Evolutionary conservation across 2,113 vertebrate genomes (phyloP), one percentile per base, ranked within the genome.

Genomic region (Albula goreensis): DNA sequence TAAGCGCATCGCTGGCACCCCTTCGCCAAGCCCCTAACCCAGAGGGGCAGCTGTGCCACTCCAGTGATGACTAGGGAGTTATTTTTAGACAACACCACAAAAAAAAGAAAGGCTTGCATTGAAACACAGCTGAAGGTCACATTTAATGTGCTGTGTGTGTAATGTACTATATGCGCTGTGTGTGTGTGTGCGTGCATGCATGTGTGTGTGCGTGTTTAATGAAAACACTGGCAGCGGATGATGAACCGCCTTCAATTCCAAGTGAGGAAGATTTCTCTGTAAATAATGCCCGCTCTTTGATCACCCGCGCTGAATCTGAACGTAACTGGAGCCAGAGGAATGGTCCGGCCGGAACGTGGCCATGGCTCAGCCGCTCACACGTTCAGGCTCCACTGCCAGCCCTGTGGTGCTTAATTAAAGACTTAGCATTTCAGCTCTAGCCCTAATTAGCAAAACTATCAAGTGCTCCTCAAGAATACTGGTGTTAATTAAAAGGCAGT

Each of bases 41-140:
- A 88, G 91, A 92, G 93, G 92, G 91, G 5, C 92, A 83, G 88
- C 89, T 50, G 85, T 81, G 85, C 89, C 89, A 81, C 89, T 89
- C 89, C 85, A 2, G 88, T 85, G 84, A 89, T 91, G 91, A 92
- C 89, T 90, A 87, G 86, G 83, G 82, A 87, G 77, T 50, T 95
- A 95, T 94, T 95, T 95, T 94, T 95, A 95, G 94, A 91, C 89
- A 88, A 92, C 90, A 93, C 31, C 31, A 92, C 90, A 93, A 90
- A 93, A 91, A 91, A 90, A 91, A 82, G 83, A 90, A 87, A 90
- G 88, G 79, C 74, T 22, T 83, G 82, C 80, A 83, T 50, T 22
- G 81, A 87, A 53, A 88, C 88, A 91, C 89, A 88, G 90, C 87
- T 94, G 93, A 95, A 96, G 92, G 93, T 94, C 93, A 93, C 15